These are phyloP conservation scores for Coleophora flavipennella DNA, from an alignment of 2,888 invertebrate species.

Conservation along the genomic window DNA sequence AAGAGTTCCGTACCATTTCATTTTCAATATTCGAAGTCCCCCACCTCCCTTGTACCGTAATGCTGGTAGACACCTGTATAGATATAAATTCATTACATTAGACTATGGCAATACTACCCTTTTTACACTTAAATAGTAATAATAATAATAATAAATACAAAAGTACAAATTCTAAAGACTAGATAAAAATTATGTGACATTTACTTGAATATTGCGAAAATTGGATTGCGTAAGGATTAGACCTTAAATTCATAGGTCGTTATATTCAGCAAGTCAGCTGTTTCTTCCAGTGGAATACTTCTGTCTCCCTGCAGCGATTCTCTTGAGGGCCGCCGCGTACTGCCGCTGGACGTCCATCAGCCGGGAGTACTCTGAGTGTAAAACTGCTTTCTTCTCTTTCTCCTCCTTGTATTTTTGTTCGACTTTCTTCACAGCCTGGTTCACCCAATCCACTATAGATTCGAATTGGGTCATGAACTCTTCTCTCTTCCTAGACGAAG, in stretches of 20 bases:
- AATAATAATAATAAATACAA: constrained; percentile 20
- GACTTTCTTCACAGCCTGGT: constrained; percentile 86
- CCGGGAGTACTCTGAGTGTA: constrained; percentile 51
- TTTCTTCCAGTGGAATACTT: constrained; percentile 24
- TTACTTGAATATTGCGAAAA: constrained; percentile 10
- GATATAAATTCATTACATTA: too few species aligned
- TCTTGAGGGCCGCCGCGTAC: constrained; percentile 58
- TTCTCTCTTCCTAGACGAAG: constrained; percentile 82
- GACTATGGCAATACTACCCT: constrained; percentile 12
- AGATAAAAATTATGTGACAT: constrained; percentile 18
- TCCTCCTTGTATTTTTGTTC: constrained; percentile 63
- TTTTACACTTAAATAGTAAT: neutral
- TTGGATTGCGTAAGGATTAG: constrained; percentile 3
- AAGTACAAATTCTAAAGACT: constrained; percentile 25
- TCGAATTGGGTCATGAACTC: constrained; percentile 94
- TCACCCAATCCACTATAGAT: constrained; percentile 90
- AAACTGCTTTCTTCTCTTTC: constrained; percentile 43
- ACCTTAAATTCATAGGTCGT: neutral
- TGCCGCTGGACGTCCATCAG: constrained; percentile 61
- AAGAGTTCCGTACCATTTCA: too few species aligned
- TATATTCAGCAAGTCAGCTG: constrained; percentile 3
- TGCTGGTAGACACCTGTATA: too few species aligned
- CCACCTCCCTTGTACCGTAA: too few species aligned
- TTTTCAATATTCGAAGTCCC: too few species aligned
- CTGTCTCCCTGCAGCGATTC: constrained; percentile 48